Evolutionary conservation across 2,888 invertebrate genomes (phyloP).

Genomic region (Drosophila robusta): DNA sequence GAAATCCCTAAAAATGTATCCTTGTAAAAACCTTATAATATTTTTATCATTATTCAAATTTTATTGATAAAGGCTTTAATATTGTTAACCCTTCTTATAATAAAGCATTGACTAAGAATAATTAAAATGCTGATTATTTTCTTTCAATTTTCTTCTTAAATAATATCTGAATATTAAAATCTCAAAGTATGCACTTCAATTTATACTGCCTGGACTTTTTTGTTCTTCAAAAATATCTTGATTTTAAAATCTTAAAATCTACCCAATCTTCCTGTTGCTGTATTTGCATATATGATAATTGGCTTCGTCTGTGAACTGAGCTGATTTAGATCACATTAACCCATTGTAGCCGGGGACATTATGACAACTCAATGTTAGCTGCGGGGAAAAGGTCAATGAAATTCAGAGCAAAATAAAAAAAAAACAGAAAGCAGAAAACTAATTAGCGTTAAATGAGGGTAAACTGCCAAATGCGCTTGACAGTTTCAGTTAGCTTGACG

Average conservation of each 20-base stretch:
- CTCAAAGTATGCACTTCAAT: too few species aligned
- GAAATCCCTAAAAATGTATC: too few species aligned
- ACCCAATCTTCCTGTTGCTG: not conserved
- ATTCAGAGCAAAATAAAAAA: constrained; percentile 12
- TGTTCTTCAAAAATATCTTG: not conserved
- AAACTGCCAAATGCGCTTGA: constrained; percentile 39
- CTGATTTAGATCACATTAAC: not conserved
- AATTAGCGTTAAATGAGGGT: constrained; percentile 70
- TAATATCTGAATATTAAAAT: too few species aligned
- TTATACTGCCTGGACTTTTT: too few species aligned
- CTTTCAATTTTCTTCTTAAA: too few species aligned
- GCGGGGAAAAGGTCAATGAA: constrained; percentile 50
- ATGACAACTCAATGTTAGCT: constrained; percentile 12
- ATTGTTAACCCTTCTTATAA: too few species aligned
- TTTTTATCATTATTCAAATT: too few species aligned
- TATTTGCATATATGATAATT: not conserved
- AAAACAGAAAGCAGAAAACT: constrained; percentile 43
- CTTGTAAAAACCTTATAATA: too few species aligned
- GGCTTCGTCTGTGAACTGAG: not conserved
- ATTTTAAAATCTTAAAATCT: not conserved
- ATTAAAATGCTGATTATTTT: too few species aligned
- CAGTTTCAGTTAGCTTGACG: constrained; percentile 38
- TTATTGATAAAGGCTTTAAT: too few species aligned
- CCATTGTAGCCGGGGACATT: constrained; percentile 6
- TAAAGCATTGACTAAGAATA: too few species aligned